Evolutionary conservation across 2,113 vertebrate species (phyloP).

Genomic region (Struthio camelus): DNA sequence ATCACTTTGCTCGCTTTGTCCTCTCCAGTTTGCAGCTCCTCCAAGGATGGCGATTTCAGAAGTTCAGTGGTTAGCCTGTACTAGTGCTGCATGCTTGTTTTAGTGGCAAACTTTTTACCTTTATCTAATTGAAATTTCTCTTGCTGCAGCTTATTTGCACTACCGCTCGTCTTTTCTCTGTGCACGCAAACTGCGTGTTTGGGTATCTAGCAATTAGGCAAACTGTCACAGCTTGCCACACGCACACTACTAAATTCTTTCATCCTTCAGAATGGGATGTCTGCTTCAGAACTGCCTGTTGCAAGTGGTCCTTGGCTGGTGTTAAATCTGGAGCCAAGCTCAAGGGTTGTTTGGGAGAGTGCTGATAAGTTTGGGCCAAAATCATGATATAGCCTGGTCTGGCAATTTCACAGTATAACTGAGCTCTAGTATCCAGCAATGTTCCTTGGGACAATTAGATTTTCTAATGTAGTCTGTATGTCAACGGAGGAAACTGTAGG

Average conservation of each 20-base stretch:
- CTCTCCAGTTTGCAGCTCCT: too few species aligned
- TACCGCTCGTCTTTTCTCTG: background rate
- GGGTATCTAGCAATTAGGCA: background rate
- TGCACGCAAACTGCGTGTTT: background rate
- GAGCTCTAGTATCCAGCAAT: accelerated
- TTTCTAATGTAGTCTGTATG: accelerated
- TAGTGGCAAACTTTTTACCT: background rate
- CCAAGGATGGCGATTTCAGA: too few species aligned
- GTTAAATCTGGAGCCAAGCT: background rate
- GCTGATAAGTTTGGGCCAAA: background rate
- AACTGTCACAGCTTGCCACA: too few species aligned
- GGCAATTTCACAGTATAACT: background rate
- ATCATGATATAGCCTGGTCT: background rate
- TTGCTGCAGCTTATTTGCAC: background rate
- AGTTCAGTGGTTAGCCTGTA: too few species aligned
- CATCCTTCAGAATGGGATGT: background rate
- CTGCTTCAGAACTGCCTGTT: background rate
- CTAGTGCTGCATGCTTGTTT: background rate
- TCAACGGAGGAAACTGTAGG: accelerated
- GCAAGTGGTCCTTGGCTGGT: background rate
- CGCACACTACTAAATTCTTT: background rate
- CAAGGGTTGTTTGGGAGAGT: background rate
- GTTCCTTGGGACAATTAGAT: background rate
- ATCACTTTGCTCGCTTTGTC: accelerated
- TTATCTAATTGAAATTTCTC: background rate